Percentiles rank a stretch among this genome's conserved stretches.
Conservation (phyloP, 1,140 invertebrate species). For the Zaprionus taronus region DNA sequence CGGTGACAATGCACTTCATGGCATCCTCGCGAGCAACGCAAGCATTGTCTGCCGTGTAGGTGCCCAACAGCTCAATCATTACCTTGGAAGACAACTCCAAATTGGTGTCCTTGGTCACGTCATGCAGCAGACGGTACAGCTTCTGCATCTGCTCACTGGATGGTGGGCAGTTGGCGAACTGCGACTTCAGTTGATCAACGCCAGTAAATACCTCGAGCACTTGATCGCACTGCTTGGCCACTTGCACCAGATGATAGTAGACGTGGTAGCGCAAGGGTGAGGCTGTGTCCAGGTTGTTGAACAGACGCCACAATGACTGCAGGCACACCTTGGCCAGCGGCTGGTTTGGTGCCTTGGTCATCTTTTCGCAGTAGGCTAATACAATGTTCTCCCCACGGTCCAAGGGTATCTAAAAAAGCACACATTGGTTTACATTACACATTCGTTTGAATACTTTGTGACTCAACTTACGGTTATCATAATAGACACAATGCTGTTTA, state of each 20-base stretch:
- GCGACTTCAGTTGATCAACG: conserved; percentile 92
- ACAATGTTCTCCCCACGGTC: conserved; percentile 95
- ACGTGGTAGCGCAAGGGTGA: conserved; percentile 95
- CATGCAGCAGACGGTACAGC: conserved; percentile 94
- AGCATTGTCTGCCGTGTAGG: conserved; percentile 98
- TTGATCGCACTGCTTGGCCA: conserved; percentile 94
- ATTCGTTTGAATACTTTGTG: background rate
- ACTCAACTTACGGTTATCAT: conserved; percentile 91
- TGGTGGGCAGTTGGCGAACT: conserved; percentile 92
- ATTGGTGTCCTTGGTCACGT: conserved; percentile 90
- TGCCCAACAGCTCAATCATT: conserved; percentile 97
- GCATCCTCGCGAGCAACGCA: conserved; percentile 98
- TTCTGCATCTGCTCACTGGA: conserved; percentile 97
- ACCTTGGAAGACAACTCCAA: conserved; percentile 97
- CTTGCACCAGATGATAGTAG: conserved; percentile 95
- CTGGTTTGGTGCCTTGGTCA: conserved; percentile 94
- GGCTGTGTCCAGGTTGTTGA: conserved; percentile 94
- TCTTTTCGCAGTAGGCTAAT: conserved; percentile 95
- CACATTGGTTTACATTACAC: background rate
- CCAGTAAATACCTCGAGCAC: conserved; percentile 92
- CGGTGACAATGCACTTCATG: conserved; percentile 97
- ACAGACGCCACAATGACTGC: conserved; percentile 95
- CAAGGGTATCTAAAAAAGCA: conserved; percentile 88
- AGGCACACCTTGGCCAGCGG: conserved; percentile 93
- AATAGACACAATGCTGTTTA: conserved; percentile 96